Base-by-base conservation (phyloP, 2,888 invertebrate genomes). In the Oegoconia quadripuncta region DNA sequence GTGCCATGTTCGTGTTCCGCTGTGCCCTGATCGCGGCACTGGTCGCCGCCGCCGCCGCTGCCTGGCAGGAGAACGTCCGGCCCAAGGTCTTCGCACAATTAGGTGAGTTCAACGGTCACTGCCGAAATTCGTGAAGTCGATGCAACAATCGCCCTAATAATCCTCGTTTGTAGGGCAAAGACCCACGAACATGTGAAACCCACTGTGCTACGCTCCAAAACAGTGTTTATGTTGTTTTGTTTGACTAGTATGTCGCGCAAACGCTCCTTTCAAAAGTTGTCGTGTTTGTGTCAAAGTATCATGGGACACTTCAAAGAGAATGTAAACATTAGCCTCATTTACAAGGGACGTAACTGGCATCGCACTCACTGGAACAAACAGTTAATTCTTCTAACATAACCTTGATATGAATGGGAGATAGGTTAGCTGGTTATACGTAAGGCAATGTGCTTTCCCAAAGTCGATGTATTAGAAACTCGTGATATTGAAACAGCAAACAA, bases 61-160 rank as follows among this genome's bases (percentile, higher is more conserved):
- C 94, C 68, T 95, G 95, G 95, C 95, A 95, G 91, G 95, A 95
- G 88, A 95, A 95, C 88, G 93, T 95, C 82, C 91, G 95, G 89
- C 95, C 95, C 72, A 95, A 95, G 91, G 94, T 95, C 92, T 95
- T 94, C 90, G 95, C 95, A 79, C 94, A 95, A 91, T 90, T 95
- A 91, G 95, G 95, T 95, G 84, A 93, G 95, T 91, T 52, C 55
- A 54, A 52, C 54, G 60, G 54, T 59, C 65, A 62, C 60, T 62
- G 64, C 64, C 63, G 64, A 27, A 27, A 65, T 57, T 59, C 67
- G 71, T 71, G 71, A 71, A 74, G 74, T 63, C 69, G 46, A 48
- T 70, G 61, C 67, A 72, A 78, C 75, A 71, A 73, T 74, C 72
- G 61, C 52, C 63, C 64, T 67, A 70, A 74, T 73, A 61, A 64